A percentile compares a stretch with the other conserved stretches of the same genome.
Evolutionary conservation across 2,113 vertebrate genomes (phyloP).

Genomic region (Petrocephalus zakoni): DNA sequence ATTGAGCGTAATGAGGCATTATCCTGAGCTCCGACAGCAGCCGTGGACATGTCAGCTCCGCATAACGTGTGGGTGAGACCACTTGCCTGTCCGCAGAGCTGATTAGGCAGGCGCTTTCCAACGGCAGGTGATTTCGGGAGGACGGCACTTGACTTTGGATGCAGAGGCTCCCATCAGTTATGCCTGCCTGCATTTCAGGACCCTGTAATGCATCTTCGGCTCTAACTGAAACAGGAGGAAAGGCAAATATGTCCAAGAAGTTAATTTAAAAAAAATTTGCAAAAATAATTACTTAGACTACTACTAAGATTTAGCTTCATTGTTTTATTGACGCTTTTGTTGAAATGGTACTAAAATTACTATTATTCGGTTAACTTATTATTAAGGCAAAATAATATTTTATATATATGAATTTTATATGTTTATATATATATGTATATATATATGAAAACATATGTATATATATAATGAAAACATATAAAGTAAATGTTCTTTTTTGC

Average conservation of each 20-base stretch:
- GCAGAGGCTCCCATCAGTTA: background rate
- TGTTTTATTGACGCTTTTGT: background rate
- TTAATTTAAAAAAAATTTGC: background rate
- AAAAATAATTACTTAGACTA: background rate
- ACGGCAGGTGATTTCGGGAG: constrained; percentile 5
- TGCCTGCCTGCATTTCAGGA: background rate
- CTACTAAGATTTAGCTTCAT: background rate
- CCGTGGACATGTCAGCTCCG: constrained; percentile 30
- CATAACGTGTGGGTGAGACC: constrained; percentile 24
- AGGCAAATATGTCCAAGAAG: background rate
- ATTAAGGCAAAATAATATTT: background rate
- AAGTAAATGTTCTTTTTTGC: constrained; percentile 8
- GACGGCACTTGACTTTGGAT: background rate
- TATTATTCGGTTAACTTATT: background rate
- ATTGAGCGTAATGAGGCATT: constrained; percentile 47
- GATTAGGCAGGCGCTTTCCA: constrained; percentile 16
- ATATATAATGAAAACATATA: no score
- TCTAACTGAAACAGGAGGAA: background rate
- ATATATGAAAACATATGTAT: no score
- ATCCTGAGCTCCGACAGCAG: constrained; percentile 26
- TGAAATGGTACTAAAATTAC: background rate
- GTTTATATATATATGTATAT: no score
- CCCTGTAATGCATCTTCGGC: background rate
- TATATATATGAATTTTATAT: background rate
- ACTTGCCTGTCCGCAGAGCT: background rate